These are phyloP conservation scores for Coelinius sp. DNA, from an alignment of 2,888 invertebrate species.

Conservation along the genomic window DNA sequence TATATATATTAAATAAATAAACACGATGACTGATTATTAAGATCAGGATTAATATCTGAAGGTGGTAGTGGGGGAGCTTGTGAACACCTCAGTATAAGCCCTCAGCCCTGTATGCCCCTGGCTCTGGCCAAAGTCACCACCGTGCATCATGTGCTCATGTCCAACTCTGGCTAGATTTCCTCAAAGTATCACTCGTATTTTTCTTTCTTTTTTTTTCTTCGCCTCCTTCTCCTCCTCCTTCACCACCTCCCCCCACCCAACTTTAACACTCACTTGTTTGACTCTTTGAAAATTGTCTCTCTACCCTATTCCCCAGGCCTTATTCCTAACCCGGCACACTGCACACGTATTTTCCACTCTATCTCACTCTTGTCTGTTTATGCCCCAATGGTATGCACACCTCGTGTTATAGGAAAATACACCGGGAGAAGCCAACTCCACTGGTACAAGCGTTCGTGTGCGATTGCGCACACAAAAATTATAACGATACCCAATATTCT, in stretches of 20 bases:
- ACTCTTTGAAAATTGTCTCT: neutral
- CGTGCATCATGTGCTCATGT: conserved; percentile 65
- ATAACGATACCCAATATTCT: neutral
- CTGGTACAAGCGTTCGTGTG: neutral
- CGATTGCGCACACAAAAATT: neutral
- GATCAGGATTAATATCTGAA: neutral
- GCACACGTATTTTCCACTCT: conserved; percentile 50
- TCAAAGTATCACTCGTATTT: neutral
- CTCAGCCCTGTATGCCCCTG: conserved; percentile 68
- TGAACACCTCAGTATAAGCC: conserved; percentile 44
- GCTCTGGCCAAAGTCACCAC: conserved; percentile 63
- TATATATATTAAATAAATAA: neutral
- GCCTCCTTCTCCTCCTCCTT: neutral
- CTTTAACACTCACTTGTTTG: neutral
- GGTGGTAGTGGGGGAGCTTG: neutral
- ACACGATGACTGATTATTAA: neutral
- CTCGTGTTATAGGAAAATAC: conserved; percentile 34
- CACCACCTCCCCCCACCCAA: neutral
- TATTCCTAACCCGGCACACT: too few relatives aligned
- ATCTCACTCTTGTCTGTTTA: conserved; percentile 56
- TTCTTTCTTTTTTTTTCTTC: neutral
- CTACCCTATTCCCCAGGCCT: too few relatives aligned
- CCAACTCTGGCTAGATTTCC: too few relatives aligned
- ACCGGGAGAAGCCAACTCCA: conserved; percentile 7
- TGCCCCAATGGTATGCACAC: conserved; percentile 42